Base-by-base conservation (phyloP, 2,888 invertebrate genomes). In the Petrolisthes cinctipes region DNA sequence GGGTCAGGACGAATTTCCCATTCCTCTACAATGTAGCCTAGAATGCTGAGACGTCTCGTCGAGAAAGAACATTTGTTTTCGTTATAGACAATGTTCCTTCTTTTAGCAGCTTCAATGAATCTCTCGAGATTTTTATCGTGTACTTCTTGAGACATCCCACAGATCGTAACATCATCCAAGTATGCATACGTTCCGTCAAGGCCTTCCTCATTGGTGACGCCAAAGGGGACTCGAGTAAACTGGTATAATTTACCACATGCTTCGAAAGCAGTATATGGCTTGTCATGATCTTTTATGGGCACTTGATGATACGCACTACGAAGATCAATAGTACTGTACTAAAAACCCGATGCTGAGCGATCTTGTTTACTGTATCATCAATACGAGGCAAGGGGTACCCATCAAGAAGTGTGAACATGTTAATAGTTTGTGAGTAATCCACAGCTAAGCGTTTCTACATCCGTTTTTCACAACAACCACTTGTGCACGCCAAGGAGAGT, bases 341-440 rank as follows among this genome's bases (percentile, higher is more conserved):
- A 6, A 71, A 71, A 14, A 71, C 5, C n/a, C 71, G 11, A 17
- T 71, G 23, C 71, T 71, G 7, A 71, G 71, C n/a, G 71, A 71
- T 71, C 71, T 71, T 71, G 71, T 71, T 71, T 71, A 71, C n/a
- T n/a, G 71, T 5, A 71, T 37, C 37, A 71, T 6, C 6, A 23
- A 23, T 7, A 14, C 71, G 20, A n/a, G 71, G n/a, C n/a, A n/a
- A n/a, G n/a, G n/a, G n/a, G n/a, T n/a, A n/a, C n/a, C n/a, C n/a
- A n/a, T 71, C 71, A 4, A 71, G 71, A 17, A 71, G 7, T 71
- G 71, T 71, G 5, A 71, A 71, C 5, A 4, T 17, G n/a, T 71
- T 71, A 66, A 11, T 78, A 78, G 78, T 78, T 78, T 78, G 23
- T 3, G 78, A 78, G 51, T 56, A 81, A n/a, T 53, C 81, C 5